Percentiles rank a stretch among this genome's conserved stretches.
These are phyloP conservation scores for Prosopocoilus inquinatus DNA, from an alignment of 2,888 invertebrate genomes.

Conservation along the genomic window DNA sequence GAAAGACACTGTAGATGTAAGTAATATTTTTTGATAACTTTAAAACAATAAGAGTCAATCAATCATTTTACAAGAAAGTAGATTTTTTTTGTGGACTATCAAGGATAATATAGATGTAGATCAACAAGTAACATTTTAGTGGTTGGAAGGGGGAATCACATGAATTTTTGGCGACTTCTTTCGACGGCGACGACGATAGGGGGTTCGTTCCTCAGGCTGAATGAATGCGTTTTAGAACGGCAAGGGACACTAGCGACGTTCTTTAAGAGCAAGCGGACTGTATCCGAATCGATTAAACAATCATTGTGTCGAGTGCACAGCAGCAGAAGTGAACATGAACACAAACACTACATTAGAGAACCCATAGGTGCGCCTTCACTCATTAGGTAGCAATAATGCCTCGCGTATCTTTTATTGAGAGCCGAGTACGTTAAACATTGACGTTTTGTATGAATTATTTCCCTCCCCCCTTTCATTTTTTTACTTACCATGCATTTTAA, in stretches of 20 bases:
- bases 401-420: slow-evolving; percentile 3
- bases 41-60: too few species aligned
- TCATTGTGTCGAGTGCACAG: slow-evolving; percentile 39
- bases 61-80: too few species aligned
- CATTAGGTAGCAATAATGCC: slow-evolving; percentile 29
- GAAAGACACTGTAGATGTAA: too few species aligned
- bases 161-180: too few species aligned
- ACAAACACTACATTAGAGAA: slow-evolving; percentile 35
- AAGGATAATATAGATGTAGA: too few species aligned
- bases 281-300: slow-evolving; percentile 41
- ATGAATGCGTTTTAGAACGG: slow-evolving; percentile 16
- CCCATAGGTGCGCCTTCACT: slow-evolving; percentile 30
- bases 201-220: slow-evolving; percentile 14
- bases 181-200: not conserved
- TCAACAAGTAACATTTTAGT: too few species aligned
- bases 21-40: too few species aligned
- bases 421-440: not conserved
- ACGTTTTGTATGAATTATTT: too few species aligned
- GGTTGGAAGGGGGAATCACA: too few species aligned
- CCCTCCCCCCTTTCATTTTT: too few species aligned
- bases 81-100: too few species aligned
- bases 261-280: slow-evolving; percentile 39
- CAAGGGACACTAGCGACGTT: slow-evolving; percentile 27
- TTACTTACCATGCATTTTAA: too few species aligned
- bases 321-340: slow-evolving; percentile 40